Conservation (phyloP, 2,113 vertebrate species). For the Pollimyrus isidori region DNA sequence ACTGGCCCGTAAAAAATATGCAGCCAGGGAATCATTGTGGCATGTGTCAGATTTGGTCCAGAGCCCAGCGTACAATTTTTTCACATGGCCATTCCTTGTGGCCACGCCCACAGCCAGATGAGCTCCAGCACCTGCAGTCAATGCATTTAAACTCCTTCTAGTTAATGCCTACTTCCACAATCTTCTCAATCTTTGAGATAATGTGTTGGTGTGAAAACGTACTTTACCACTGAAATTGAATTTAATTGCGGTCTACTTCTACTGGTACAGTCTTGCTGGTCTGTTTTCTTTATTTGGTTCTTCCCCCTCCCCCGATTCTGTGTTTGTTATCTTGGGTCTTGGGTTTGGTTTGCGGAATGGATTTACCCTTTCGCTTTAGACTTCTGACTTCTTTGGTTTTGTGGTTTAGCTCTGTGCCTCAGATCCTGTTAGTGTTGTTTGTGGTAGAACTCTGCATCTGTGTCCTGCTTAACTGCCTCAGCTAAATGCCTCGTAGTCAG, state of each 20-base stretch:
- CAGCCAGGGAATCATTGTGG: neutral
- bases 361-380: neutral
- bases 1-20: neutral
- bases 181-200: neutral
- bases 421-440: neutral
- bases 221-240: too few species aligned
- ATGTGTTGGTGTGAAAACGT: too few species aligned
- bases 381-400: neutral
- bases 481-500: neutral
- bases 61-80: neutral
- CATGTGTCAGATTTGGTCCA: neutral
- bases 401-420: neutral
- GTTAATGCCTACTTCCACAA: neutral
- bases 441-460: neutral
- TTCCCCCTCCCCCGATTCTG: neutral
- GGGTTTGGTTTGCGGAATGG: neutral
- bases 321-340: neutral
- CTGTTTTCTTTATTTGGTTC: neutral
- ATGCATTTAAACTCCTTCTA: neutral
- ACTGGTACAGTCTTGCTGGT: neutral
- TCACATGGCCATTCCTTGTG: neutral
- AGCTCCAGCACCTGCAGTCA: neutral
- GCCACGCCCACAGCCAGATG: neutral
- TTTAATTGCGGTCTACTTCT: neutral
- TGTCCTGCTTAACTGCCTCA: neutral